These are phyloP conservation scores for Phalera bucephala DNA, from an alignment of 2,888 invertebrate genomes.

Conservation along the genomic window DNA sequence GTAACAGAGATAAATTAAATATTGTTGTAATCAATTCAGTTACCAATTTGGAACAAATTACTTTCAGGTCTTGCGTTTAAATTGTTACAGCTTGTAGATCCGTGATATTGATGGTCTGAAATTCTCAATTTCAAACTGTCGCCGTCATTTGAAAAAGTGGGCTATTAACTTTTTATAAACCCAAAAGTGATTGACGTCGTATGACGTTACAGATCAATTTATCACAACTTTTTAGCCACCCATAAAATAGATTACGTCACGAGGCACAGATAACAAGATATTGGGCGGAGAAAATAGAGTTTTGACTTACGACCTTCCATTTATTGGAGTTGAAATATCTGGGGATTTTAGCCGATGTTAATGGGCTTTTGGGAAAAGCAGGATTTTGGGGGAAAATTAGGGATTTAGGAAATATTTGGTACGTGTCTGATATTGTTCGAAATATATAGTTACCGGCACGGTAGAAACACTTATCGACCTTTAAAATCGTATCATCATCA, in stretches of 20 bases:
- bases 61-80: too few species aligned
- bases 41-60: too few species aligned
- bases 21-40: too few species aligned
- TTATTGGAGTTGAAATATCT: neutral
- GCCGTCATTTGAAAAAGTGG: neutral
- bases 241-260: neutral
- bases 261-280: neutral
- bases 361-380: conserved; percentile 17
- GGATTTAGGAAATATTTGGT: too few species aligned
- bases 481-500: too few species aligned
- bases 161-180: neutral
- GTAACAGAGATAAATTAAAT: too few species aligned
- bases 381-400: conserved; percentile 13
- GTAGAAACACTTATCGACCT: too few species aligned
- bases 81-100: too few species aligned
- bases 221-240: conserved; percentile 4
- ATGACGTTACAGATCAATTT: conserved; percentile 8
- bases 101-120: too few species aligned
- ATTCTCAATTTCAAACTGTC: neutral
- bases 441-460: too few species aligned
- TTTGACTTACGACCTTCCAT: neutral
- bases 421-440: too few species aligned
- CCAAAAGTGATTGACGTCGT: neutral
- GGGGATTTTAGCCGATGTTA: conserved; percentile 11
- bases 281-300: neutral